A percentile compares a stretch with the other conserved stretches of the same genome.
These are phyloP conservation scores for Ditula angustiorana DNA, from an alignment of 2,888 invertebrate species.

Conservation along the genomic window DNA sequence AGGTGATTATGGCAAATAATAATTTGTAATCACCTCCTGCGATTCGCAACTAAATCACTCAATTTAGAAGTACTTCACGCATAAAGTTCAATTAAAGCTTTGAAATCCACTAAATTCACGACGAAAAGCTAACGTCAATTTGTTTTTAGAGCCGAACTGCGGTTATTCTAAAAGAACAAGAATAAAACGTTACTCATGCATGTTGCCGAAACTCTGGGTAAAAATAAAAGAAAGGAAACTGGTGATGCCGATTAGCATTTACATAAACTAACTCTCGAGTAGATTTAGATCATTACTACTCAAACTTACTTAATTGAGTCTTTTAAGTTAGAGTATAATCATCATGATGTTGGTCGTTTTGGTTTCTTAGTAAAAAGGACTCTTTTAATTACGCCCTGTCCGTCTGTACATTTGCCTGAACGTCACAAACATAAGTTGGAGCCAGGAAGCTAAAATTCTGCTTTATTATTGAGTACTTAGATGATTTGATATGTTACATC, in stretches of 20 bases:
- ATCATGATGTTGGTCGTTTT: too few relatives aligned
- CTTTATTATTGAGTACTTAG: too few relatives aligned
- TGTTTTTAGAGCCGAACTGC: background rate
- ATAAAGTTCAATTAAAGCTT: background rate
- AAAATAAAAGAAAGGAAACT: constrained; percentile 31
- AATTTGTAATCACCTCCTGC: background rate
- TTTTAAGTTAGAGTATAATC: background rate
- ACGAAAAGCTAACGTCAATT: constrained; percentile 4
- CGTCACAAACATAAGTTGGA: too few relatives aligned
- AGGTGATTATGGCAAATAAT: background rate
- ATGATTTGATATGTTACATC: too few relatives aligned
- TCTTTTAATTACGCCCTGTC: too few relatives aligned
- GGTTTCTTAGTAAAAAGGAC: too few relatives aligned
- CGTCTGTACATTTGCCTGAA: too few relatives aligned
- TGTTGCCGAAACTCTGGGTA: constrained; percentile 25
- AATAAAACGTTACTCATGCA: constrained; percentile 21
- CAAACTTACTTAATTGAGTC: background rate
- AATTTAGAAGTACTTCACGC: background rate
- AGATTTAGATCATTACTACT: constrained; percentile 8
- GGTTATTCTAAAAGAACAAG: constrained; percentile 10
- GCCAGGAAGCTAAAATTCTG: too few relatives aligned
- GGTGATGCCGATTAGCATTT: constrained; percentile 30
- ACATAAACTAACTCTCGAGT: constrained; percentile 20
- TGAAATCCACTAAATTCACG: constrained; percentile 14
- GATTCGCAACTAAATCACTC: background rate